Conservation (phyloP, 2,888 invertebrate species). For the Nysson spinosus region DNA sequence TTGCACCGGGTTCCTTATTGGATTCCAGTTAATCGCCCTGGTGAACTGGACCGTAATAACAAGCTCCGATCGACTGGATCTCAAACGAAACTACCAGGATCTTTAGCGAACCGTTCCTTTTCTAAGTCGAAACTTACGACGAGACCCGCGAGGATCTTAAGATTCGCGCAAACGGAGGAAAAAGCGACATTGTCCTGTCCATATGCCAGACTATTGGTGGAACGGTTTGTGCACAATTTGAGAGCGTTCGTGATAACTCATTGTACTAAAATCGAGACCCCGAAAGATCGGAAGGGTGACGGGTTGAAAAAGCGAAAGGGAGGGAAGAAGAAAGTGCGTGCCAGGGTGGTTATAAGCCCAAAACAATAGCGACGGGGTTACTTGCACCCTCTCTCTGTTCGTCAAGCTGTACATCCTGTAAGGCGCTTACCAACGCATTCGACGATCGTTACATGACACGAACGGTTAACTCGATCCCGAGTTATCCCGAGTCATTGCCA, state of each 20-base stretch:
- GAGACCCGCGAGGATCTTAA: constrained; percentile 28
- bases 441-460: constrained; percentile 51
- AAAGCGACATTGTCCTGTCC: constrained; percentile 26
- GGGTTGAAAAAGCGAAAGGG: constrained; percentile 20
- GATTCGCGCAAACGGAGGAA: constrained; percentile 20
- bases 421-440: constrained; percentile 60
- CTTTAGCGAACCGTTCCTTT: constrained; percentile 21
- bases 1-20: constrained; percentile 56
- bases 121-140: constrained; percentile 31
- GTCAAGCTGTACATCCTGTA: constrained; percentile 60
- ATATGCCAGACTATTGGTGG: constrained; percentile 38
- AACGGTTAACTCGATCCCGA: constrained; percentile 58
- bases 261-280: constrained; percentile 50
- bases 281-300: constrained; percentile 17
- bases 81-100: constrained; percentile 16
- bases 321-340: constrained; percentile 36
- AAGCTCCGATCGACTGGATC: constrained; percentile 38
- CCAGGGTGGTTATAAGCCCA: constrained; percentile 64
- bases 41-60: constrained; percentile 62
- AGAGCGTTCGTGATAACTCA: constrained; percentile 41
- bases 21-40: constrained; percentile 67
- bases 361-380: constrained; percentile 64
- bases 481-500: constrained; percentile 38
- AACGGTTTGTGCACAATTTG: too few relatives aligned
- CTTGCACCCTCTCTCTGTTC: constrained; percentile 56